phyloP scores from a whole-genome alignment of 2,888 invertebrate species.

The Drosophila algonquin region DNA sequence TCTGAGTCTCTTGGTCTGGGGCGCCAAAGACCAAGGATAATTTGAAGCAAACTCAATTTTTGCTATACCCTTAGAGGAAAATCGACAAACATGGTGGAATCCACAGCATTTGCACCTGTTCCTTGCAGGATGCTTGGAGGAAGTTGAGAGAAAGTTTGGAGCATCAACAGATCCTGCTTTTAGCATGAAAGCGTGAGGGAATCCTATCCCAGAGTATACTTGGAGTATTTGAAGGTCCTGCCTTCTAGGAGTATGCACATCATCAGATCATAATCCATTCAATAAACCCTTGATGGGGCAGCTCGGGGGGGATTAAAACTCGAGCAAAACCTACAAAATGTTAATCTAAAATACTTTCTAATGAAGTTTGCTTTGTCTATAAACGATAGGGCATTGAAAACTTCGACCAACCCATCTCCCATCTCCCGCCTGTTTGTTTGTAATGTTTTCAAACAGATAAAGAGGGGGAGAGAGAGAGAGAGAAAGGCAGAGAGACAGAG shows the following conservation, averaged over 20 bases:
- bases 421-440: constrained; percentile 24
- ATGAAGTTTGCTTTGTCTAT: not conserved
- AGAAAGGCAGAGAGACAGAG: constrained; percentile 9
- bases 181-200: not conserved
- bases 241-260: not conserved
- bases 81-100: constrained; percentile 15
- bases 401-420: not conserved
- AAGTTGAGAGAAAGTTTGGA: no score
- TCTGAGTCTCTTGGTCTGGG: constrained; percentile 25
- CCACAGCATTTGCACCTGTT: not conserved
- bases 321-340: not conserved
- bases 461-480: constrained; percentile 29
- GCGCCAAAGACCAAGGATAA: constrained; percentile 64
- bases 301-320: not conserved
- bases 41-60: constrained; percentile 77
- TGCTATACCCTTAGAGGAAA: constrained; percentile 28
- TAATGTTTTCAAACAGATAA: constrained; percentile 60
- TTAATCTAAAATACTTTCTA: not conserved
- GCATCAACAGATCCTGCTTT: no score
- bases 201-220: not conserved
- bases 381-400: not conserved
- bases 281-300: not conserved
- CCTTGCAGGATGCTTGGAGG: not conserved
- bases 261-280: not conserved
- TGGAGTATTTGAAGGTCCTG: not conserved